Base-by-base conservation (phyloP, 2,113 vertebrate species). In the Ailurus styani region DNA sequence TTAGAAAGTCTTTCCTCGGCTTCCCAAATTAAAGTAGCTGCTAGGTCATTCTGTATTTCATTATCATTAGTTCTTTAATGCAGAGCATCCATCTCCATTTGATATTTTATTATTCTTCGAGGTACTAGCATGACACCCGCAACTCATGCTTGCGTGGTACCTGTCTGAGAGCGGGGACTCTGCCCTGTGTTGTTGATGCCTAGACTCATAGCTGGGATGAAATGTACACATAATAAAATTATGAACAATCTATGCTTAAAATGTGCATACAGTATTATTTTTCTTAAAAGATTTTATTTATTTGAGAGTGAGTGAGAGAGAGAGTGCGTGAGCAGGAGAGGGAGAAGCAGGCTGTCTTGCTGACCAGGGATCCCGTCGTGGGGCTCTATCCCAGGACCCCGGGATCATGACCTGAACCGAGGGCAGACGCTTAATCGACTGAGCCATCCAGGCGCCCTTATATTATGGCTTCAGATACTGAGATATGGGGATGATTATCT, bases 1-100 rank as follows among this genome's bases (percentile, higher is more conserved):
- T 89, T 79, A 68, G 68, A 78, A 95, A 78, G 72, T 21, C 21
- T 68, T 77, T 62, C 12, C 37, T 25, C 78, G 8, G 15, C 73
- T 52, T 96, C 62, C 60, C 15, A 81, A 93, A 91, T 86, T 75
- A 84, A 73, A 93, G 18, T 37, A 70, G 52, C 64, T 47, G 37
- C 52, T 54, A 42, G 55, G 6, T 37, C 50, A 66, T 15, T 66
- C 18, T 88, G 54, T 50, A 45, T 47, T 77, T 73, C 34, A 79
- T 50, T 82, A 52, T 82, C 50, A 17, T 72, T 91, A 81, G 40
- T 84, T 95, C 13, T 93, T 87, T 55, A 89, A 60, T 45, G 42
- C 54, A 34, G 37, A 62, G 2, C 5, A 12, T 7, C 54, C 15
- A 14, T 87, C 23, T 42, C 73, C 25, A 72, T 72, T 10, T 23